Conservation (phyloP, 2,888 invertebrate genomes). For the Morpho achilles region DNA sequence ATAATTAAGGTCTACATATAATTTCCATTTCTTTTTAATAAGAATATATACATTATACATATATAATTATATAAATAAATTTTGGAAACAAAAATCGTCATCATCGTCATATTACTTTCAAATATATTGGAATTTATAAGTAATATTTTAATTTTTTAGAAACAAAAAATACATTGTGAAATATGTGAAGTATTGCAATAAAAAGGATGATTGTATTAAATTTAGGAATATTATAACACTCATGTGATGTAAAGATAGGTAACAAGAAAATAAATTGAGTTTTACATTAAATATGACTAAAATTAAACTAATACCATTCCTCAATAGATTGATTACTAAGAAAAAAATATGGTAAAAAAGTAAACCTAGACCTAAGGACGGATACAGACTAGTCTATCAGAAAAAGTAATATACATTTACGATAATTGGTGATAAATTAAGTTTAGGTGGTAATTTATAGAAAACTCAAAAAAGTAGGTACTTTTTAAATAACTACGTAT, state of each 20-base stretch:
- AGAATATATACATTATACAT: too few relatives aligned
- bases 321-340: conserved; percentile 34
- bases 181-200: not conserved
- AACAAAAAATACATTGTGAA: not conserved
- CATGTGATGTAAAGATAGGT: conserved; percentile 21
- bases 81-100: too few relatives aligned
- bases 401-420: conserved; percentile 18
- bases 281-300: conserved; percentile 24
- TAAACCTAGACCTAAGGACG: conserved; percentile 40
- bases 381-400: conserved; percentile 46
- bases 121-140: too few relatives aligned
- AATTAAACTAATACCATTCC: conserved; percentile 31
- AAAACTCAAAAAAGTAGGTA: not conserved
- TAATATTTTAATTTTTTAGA: too few relatives aligned
- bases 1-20: too few relatives aligned
- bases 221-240: not conserved
- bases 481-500: too few relatives aligned
- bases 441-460: not conserved
- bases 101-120: too few relatives aligned
- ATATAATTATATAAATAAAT: too few relatives aligned
- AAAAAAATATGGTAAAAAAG: conserved; percentile 34
- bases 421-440: conserved; percentile 11
- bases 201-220: not conserved
- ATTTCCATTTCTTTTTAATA: too few relatives aligned
- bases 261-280: conserved; percentile 2